Conservation (phyloP, 2,888 invertebrate genomes). For the Thera britannica region DNA sequence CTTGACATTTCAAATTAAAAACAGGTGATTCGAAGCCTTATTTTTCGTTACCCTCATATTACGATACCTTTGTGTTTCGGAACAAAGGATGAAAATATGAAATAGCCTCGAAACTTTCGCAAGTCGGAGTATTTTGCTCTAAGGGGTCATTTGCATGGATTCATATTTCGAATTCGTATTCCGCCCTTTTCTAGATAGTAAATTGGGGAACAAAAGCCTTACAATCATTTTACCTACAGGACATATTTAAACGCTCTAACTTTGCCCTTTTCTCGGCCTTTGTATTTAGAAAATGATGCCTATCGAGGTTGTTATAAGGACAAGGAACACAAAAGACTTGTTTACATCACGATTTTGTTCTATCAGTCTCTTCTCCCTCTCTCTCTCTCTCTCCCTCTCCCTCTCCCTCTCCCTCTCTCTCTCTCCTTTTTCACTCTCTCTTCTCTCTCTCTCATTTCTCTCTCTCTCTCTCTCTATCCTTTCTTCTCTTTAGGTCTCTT, state of each 20-base stretch:
- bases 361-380: too few relatives aligned
- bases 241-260: not conserved
- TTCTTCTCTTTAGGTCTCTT: too few relatives aligned
- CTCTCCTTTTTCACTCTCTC: too few relatives aligned
- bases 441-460: too few relatives aligned
- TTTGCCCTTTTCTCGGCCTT: not conserved
- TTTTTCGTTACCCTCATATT: conserved; percentile 17
- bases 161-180: not conserved
- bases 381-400: too few relatives aligned
- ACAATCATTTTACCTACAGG: too few relatives aligned
- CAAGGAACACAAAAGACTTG: too few relatives aligned
- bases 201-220: not conserved
- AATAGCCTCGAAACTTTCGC: conserved; percentile 12
- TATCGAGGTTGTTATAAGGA: too few relatives aligned
- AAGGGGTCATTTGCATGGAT: conserved; percentile 2
- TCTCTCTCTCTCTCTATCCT: too few relatives aligned
- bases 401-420: too few relatives aligned
- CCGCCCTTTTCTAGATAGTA: not conserved
- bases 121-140: not conserved
- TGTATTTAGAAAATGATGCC: too few relatives aligned
- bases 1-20: conserved; percentile 11
- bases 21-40: conserved; percentile 18
- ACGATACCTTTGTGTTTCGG: conserved; percentile 11
- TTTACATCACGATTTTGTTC: too few relatives aligned
- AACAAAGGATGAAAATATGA: conserved; percentile 19